Conservation (phyloP, 2,113 vertebrate species). For the Periophthalmus modestus region DNA sequence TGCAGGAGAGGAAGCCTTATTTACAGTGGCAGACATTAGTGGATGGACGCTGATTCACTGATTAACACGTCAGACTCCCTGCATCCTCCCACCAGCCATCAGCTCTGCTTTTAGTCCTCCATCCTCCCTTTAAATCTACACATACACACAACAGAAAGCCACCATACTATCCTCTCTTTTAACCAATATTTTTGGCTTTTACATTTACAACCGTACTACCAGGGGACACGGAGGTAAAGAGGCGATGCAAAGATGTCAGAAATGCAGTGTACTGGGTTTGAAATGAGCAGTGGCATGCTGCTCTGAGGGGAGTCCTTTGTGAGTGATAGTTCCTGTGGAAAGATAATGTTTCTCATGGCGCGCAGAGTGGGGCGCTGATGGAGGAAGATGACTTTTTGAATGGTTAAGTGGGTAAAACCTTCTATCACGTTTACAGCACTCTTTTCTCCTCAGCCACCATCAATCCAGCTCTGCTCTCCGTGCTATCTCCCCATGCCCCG, state of each 20-base stretch:
- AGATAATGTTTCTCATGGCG: constrained; percentile 73
- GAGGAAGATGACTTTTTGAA: constrained; percentile 78
- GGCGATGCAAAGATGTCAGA: constrained; percentile 24
- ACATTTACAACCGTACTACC: constrained; percentile 15
- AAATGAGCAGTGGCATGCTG: constrained; percentile 56
- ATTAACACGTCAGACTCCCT: constrained; percentile 77
- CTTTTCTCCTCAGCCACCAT: constrained; percentile 59
- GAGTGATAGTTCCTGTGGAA: constrained; percentile 72
- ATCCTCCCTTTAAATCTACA: constrained; percentile 25
- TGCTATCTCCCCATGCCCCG: constrained; percentile 26
- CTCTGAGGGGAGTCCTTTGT: constrained; percentile 65
- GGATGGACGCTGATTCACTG: constrained; percentile 77
- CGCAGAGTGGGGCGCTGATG: constrained; percentile 63
- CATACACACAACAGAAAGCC: background rate
- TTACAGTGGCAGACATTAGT: constrained; percentile 90
- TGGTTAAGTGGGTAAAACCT: constrained; percentile 73
- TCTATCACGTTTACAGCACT: constrained; percentile 58
- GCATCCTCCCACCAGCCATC: constrained; percentile 13
- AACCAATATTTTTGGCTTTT: constrained; percentile 14
- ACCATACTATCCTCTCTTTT: constrained; percentile 5
- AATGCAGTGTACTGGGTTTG: constrained; percentile 30
- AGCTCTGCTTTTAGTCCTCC: constrained; percentile 26
- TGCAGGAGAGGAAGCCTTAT: constrained; percentile 90
- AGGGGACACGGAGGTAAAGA: constrained; percentile 20
- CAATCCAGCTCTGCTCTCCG: constrained; percentile 48